Conservation (phyloP, 2,113 vertebrate genomes). For the Petrocephalus microphthalmus region DNA sequence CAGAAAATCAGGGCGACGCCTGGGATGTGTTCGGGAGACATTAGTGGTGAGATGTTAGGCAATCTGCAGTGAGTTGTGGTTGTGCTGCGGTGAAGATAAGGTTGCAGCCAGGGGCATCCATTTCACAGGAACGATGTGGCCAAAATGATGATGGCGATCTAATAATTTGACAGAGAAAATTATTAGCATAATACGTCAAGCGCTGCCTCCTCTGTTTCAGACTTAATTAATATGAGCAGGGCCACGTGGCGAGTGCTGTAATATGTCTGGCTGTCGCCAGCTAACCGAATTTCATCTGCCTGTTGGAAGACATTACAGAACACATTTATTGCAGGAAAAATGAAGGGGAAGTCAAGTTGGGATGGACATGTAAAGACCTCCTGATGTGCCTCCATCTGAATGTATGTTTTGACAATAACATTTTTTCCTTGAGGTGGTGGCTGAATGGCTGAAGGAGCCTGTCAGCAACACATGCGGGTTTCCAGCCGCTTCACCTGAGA, state of each 20-base stretch:
- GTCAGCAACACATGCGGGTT: neutral
- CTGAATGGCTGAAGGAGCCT: neutral
- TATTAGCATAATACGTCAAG: slow-evolving; percentile 24
- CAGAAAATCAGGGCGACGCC: neutral
- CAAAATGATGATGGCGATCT: slow-evolving; percentile 13
- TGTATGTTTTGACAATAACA: neutral
- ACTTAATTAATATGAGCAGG: slow-evolving; percentile 25
- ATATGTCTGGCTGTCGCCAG: slow-evolving; percentile 17
- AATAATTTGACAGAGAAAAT: slow-evolving; percentile 26
- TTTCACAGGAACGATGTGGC: slow-evolving; percentile 10
- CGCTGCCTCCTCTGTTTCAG: slow-evolving; percentile 13
- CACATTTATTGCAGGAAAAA: slow-evolving; percentile 2
- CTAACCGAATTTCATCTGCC: slow-evolving; percentile 21
- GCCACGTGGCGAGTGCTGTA: neutral
- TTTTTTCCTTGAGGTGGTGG: neutral
- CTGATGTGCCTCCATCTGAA: neutral
- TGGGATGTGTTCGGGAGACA: neutral
- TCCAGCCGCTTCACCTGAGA: neutral
- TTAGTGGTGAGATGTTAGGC: neutral
- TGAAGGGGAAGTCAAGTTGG: slow-evolving; percentile 5
- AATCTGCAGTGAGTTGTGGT: neutral
- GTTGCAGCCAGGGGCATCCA: neutral
- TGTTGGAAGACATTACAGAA: slow-evolving; percentile 13
- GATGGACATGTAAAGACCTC: neutral
- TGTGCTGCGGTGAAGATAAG: neutral